phyloP scores from a whole-genome alignment of 2,888 invertebrate genomes.

The Kryphioiulus occultus region DNA sequence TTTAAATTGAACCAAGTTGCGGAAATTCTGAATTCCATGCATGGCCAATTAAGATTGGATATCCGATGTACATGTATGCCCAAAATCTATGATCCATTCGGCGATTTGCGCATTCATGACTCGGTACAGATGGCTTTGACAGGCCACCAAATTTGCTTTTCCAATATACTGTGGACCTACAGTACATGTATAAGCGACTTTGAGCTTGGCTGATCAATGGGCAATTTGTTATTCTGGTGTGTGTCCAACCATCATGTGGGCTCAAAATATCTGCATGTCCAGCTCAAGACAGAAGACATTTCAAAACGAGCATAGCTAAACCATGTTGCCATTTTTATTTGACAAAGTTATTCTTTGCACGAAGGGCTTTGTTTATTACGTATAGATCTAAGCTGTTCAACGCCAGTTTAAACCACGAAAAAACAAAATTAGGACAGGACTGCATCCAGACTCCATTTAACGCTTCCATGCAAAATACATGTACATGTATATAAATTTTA shows the following conservation, averaged over 20 bases:
- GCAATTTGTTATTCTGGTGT: conserved; percentile 12
- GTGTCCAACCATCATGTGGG: conserved; percentile 1
- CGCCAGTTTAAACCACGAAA: no score
- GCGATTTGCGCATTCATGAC: conserved; percentile 6
- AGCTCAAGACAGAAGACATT: not conserved
- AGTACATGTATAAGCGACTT: not conserved
- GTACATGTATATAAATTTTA: no score
- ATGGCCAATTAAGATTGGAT: conserved; percentile 19
- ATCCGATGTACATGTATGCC: not conserved
- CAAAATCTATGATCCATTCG: conserved; percentile 6
- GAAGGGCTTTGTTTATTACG: not conserved
- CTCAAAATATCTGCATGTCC: not conserved
- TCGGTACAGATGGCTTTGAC: not conserved
- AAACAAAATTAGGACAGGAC: no score
- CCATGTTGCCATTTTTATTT: not conserved
- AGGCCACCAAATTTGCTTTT: conserved; percentile 7
- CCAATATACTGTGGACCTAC: not conserved
- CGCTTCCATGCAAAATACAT: no score
- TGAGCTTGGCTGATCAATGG: conserved; percentile 9
- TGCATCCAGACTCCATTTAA: no score
- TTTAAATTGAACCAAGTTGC: not conserved
- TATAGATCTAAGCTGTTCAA: no score
- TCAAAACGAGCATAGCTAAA: not conserved
- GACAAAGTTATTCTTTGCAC: no score
- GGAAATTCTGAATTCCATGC: not conserved